Percentiles rank a stretch among this genome's conserved stretches.
phyloP scores from a whole-genome alignment of 1,140 invertebrate genomes.

The Pseudachorutes palmiensis region DNA sequence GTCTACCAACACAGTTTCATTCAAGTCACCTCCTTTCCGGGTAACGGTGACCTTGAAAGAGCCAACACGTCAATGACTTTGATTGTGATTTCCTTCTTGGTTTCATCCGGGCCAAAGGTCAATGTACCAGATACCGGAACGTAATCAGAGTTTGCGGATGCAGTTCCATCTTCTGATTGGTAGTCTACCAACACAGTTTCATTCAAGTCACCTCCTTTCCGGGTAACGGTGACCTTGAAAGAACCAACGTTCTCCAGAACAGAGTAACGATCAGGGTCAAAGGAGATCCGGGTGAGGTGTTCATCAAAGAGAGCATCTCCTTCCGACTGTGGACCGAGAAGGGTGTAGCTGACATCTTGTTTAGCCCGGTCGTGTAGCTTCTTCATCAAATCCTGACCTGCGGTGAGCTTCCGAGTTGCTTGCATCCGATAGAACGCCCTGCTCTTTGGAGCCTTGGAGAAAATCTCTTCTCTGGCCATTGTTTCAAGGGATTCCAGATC shows the following conservation, averaged over 20 bases:
- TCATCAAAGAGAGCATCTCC: conserved; percentile 52
- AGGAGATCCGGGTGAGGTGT: conserved; percentile 60
- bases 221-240: conserved; percentile 51
- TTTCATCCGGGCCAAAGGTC: conserved; percentile 75
- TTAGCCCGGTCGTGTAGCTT: conserved; percentile 76
- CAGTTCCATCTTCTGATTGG: conserved; percentile 92
- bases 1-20: conserved; percentile 69
- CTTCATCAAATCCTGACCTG: conserved; percentile 82
- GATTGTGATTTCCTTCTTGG: conserved; percentile 69
- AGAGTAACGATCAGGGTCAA: conserved; percentile 94
- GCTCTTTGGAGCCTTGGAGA: conserved; percentile 80
- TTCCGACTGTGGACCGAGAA: conserved; percentile 46
- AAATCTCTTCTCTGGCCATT: conserved; percentile 89
- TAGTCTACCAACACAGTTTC: conserved; percentile 78
- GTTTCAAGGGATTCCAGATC: conserved; percentile 79
- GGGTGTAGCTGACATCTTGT: conserved; percentile 47
- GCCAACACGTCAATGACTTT: conserved; percentile 94
- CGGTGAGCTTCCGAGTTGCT: conserved; percentile 91
- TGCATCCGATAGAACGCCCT: conserved; percentile 80
- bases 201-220: conserved; percentile 58
- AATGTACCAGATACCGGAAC: conserved; percentile 76
- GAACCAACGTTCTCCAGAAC: conserved; percentile 93
- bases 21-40: conserved; percentile 66
- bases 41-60: conserved; percentile 57
- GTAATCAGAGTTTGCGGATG: conserved; percentile 90